A percentile compares a stretch with the other conserved stretches of the same genome.
Conservation (phyloP, 2,113 vertebrate genomes). For the Acanthochromis polyacanthus region DNA sequence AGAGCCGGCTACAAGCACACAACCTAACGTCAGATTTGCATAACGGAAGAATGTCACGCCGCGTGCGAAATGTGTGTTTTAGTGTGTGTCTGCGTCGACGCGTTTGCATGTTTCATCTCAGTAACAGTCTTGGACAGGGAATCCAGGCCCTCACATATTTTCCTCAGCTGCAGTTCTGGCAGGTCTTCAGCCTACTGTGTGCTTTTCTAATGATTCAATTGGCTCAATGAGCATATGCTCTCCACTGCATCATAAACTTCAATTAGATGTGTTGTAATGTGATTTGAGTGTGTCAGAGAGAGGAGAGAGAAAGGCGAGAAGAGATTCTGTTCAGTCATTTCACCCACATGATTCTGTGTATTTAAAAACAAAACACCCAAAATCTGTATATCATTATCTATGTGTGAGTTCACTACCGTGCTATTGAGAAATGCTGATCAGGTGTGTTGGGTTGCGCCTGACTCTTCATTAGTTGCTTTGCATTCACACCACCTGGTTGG, state of each 20-base stretch:
- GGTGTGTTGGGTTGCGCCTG: not conserved
- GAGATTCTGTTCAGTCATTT: slow-evolving; percentile 27
- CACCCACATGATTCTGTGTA: slow-evolving; percentile 54
- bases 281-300: slow-evolving; percentile 69
- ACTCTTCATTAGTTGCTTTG: not conserved
- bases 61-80: slow-evolving; percentile 53
- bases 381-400: not conserved
- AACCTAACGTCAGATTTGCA: slow-evolving; percentile 34
- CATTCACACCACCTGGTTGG: not conserved
- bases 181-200: slow-evolving; percentile 79
- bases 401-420: not conserved
- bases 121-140: slow-evolving; percentile 44
- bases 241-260: slow-evolving; percentile 81
- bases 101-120: slow-evolving; percentile 50
- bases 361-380: slow-evolving; percentile 61
- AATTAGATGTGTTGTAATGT: slow-evolving; percentile 84
- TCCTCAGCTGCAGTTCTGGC: slow-evolving; percentile 79
- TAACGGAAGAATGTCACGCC: slow-evolving; percentile 27
- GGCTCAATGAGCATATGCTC: slow-evolving; percentile 87
- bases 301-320: not conserved
- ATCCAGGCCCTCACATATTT: slow-evolving; percentile 58
- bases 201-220: slow-evolving; percentile 84
- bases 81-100: slow-evolving; percentile 15
- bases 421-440: not conserved
- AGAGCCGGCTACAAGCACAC: slow-evolving; percentile 32